A percentile compares a stretch with the other conserved stretches of the same genome.
phyloP scores from a whole-genome alignment of 2,797 vertebrate species.

The Poecilia gillii region DNA sequence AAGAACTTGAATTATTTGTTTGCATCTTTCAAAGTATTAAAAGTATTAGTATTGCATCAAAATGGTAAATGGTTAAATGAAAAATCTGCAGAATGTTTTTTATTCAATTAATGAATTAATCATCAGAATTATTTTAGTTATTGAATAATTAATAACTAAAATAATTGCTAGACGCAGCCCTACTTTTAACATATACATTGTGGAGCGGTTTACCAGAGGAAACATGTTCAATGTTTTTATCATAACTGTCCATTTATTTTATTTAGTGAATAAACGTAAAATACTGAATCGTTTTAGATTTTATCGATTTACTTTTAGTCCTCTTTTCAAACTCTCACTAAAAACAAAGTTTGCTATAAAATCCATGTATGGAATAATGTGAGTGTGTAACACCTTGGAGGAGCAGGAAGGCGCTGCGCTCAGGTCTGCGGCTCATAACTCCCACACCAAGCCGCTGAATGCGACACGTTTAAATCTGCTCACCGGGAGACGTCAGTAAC shows the following conservation, averaged over 20 bases:
- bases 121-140: too few species aligned
- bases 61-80: too few species aligned
- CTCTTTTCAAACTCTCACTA: background rate
- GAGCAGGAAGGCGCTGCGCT: background rate
- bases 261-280: background rate
- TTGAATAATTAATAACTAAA: too few species aligned
- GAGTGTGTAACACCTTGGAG: background rate
- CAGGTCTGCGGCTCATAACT: constrained; percentile 3
- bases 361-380: background rate
- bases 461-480: background rate
- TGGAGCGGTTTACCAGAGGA: too few species aligned
- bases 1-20: too few species aligned
- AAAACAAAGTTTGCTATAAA: background rate
- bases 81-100: too few species aligned
- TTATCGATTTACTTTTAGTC: background rate
- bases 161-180: too few species aligned
- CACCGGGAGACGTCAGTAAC: constrained; percentile 9
- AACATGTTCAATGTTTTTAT: too few species aligned
- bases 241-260: background rate
- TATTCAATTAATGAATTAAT: too few species aligned
- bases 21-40: too few species aligned
- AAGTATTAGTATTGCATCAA: too few species aligned
- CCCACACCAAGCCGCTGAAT: constrained; percentile 13
- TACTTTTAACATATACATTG: too few species aligned
- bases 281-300: background rate